phyloP scores from a whole-genome alignment of 2,888 invertebrate genomes.

The Drosophila kambysellisi region DNA sequence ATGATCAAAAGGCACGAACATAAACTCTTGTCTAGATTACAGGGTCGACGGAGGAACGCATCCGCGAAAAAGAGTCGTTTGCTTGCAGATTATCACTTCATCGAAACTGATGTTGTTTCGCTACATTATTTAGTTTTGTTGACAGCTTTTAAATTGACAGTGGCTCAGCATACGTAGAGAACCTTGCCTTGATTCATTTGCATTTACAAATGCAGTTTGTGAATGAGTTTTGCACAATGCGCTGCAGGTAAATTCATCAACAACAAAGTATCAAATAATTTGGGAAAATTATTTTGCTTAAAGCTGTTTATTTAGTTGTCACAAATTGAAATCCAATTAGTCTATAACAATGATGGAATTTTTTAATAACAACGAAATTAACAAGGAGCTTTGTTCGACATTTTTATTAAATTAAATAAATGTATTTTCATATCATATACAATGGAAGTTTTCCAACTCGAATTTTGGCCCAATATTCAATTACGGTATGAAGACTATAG shows the following conservation, averaged over 20 bases:
- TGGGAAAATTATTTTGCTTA: not conserved
- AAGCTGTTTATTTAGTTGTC: not conserved
- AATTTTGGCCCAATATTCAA: not conserved
- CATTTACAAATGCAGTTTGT: not conserved
- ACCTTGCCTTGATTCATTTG: not conserved
- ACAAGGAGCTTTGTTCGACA: not conserved
- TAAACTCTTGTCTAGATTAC: slow-evolving; percentile 49
- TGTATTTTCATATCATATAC: not conserved
- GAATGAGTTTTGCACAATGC: not conserved
- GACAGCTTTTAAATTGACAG: slow-evolving; percentile 20
- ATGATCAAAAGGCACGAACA: slow-evolving; percentile 16
- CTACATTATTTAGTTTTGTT: slow-evolving; percentile 13
- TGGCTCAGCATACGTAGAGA: not conserved
- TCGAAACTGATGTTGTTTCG: slow-evolving; percentile 41
- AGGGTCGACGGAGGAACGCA: slow-evolving; percentile 33
- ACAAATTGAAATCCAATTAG: not conserved
- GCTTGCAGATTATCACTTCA: slow-evolving; percentile 69
- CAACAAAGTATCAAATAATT: not conserved
- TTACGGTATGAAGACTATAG: not conserved
- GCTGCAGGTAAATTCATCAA: not conserved
- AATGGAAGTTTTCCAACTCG: not conserved
- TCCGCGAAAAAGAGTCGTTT: slow-evolving; percentile 54
- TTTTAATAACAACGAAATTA: not conserved
- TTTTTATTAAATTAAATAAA: slow-evolving; percentile 17
- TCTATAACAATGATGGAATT: not conserved